Evolutionary conservation across 1,140 invertebrate species (phyloP).

Genomic region (Trypoxylus dichotomus): DNA sequence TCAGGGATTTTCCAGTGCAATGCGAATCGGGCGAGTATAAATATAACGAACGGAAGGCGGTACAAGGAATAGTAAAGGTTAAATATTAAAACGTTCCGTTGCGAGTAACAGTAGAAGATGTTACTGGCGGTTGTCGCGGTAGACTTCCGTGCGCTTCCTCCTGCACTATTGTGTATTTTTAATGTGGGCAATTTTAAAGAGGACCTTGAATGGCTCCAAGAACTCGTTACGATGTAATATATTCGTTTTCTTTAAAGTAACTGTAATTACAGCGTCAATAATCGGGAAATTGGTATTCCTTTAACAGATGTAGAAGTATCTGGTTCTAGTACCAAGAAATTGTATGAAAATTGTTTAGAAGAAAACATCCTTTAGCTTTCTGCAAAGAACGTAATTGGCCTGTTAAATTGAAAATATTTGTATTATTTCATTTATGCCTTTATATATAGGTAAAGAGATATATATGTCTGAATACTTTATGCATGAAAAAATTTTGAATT

Average conservation of each 20-base stretch:
- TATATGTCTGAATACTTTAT: too few species aligned
- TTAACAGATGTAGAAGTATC: neutral
- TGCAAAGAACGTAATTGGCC: too few species aligned
- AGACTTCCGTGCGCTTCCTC: neutral
- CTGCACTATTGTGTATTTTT: conserved; percentile 6
- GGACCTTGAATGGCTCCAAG: neutral
- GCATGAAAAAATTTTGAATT: too few species aligned
- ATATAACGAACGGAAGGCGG: conserved; percentile 1
- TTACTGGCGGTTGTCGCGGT: neutral
- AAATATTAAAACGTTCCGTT: conserved; percentile 18
- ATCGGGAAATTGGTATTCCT: neutral
- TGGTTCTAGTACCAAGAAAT: too few species aligned
- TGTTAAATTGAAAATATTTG: too few species aligned
- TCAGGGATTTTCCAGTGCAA: neutral
- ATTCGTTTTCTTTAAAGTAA: neutral
- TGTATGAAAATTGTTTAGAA: too few species aligned
- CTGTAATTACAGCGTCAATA: neutral
- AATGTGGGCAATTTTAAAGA: conserved; percentile 1
- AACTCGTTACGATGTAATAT: neutral
- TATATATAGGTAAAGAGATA: too few species aligned
- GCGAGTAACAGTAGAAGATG: neutral
- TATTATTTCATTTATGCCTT: too few species aligned
- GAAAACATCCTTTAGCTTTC: too few species aligned
- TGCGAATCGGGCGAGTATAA: neutral
- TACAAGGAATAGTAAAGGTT: conserved; percentile 24